Conservation (phyloP, 2,113 vertebrate species). For the Lycaon pictus region DNA sequence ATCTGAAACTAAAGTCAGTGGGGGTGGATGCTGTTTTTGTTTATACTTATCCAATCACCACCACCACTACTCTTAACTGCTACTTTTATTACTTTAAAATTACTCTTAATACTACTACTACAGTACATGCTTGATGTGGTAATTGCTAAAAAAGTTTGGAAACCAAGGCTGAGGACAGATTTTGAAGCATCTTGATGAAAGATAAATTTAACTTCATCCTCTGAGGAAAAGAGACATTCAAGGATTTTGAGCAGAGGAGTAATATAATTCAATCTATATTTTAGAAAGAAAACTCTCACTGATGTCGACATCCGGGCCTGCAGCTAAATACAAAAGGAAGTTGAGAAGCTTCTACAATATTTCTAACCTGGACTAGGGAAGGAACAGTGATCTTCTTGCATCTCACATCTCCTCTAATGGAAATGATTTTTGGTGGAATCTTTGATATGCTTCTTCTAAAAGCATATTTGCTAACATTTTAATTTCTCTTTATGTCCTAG, state of each 20-base stretch:
- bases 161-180: not conserved
- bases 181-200: not conserved
- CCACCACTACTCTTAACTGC: not conserved
- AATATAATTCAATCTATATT: not conserved
- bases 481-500: not conserved
- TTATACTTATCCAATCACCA: not conserved
- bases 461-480: not conserved
- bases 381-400: not conserved
- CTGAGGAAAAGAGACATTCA: not conserved
- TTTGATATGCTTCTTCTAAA: not conserved
- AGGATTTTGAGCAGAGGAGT: not conserved
- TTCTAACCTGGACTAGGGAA: not conserved
- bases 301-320: not conserved
- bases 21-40: not conserved
- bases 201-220: not conserved
- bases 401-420: not conserved
- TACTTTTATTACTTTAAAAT: not conserved
- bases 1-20: not conserved
- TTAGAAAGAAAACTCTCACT: not conserved
- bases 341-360: not conserved
- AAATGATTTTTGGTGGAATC: not conserved
- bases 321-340: not conserved
- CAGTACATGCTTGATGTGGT: not conserved
- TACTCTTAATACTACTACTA: not conserved
- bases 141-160: not conserved